A percentile compares a stretch with the other conserved stretches of the same genome.
Evolutionary conservation across 1,140 invertebrate genomes (phyloP).

Genomic region (Rhizoglyphus robini): DNA sequence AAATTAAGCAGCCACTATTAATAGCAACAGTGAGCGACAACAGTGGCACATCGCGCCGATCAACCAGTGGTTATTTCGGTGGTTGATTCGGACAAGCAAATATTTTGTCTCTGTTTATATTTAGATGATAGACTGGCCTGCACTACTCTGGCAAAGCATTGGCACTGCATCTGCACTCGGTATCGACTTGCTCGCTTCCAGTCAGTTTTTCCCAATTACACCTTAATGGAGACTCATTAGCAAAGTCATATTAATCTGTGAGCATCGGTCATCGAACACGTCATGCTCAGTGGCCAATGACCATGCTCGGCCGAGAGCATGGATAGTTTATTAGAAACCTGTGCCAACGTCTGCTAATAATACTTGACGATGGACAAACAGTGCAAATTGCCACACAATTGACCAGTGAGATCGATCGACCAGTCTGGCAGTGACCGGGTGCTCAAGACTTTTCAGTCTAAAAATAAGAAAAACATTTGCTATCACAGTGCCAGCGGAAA

Average conservation of each 20-base stretch:
- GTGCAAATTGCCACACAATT: neutral
- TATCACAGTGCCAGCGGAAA: neutral
- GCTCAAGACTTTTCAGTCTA: too few relatives aligned
- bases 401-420: too few relatives aligned
- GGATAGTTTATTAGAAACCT: too few relatives aligned
- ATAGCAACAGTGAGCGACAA: neutral
- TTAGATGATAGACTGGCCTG: neutral
- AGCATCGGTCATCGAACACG: too few relatives aligned
- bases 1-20: neutral
- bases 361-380: too few relatives aligned
- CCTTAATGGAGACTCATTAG: neutral
- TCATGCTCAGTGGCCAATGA: too few relatives aligned
- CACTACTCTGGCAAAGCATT: too few relatives aligned
- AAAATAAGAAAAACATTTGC: neutral
- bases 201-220: neutral
- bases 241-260: neutral
- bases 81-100: neutral
- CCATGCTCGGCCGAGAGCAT: too few relatives aligned
- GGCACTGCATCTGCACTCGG: too few relatives aligned
- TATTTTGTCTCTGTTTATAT: neutral
- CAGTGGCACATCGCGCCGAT: neutral
- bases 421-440: too few relatives aligned
- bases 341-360: too few relatives aligned
- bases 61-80: neutral
- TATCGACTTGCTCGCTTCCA: too few relatives aligned